Conservation (phyloP, 2,888 invertebrate species). For the Ennomos quercinarius region DNA sequence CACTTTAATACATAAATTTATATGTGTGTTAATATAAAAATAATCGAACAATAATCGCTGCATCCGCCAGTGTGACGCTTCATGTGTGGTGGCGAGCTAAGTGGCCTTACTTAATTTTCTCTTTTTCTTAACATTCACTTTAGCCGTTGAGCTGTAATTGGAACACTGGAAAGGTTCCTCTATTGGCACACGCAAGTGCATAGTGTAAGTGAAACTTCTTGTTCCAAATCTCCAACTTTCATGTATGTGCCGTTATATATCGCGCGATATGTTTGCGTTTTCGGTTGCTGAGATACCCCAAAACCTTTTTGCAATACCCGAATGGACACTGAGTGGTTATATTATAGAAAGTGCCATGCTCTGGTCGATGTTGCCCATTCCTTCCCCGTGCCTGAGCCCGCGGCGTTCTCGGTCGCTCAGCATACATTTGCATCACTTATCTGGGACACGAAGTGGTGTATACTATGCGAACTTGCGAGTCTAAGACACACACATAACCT, state of each 20-base stretch:
- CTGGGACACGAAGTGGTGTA: slow-evolving; percentile 67
- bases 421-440: slow-evolving; percentile 53
- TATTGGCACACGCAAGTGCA: slow-evolving; percentile 85
- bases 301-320: slow-evolving; percentile 74
- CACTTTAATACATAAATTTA: slow-evolving; percentile 73
- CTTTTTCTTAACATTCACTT: slow-evolving; percentile 73
- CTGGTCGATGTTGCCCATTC: slow-evolving; percentile 77
- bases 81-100: slow-evolving; percentile 80
- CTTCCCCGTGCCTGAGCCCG: slow-evolving; percentile 59
- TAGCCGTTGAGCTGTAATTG: slow-evolving; percentile 72
- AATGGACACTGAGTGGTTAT: slow-evolving; percentile 74
- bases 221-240: slow-evolving; percentile 86
- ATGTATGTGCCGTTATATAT: slow-evolving; percentile 79
- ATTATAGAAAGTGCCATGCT: slow-evolving; percentile 83
- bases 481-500: slow-evolving; percentile 66
- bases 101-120: slow-evolving; percentile 82
- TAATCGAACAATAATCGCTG: slow-evolving; percentile 71
- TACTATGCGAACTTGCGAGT: slow-evolving; percentile 71
- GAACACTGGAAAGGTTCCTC: slow-evolving; percentile 80
- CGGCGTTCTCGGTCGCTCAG: slow-evolving; percentile 52
- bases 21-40: slow-evolving; percentile 64
- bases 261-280: slow-evolving; percentile 82
- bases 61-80: slow-evolving; percentile 80
- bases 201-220: slow-evolving; percentile 85
- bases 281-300: slow-evolving; percentile 77